Evolutionary conservation across 2,888 invertebrate species (phyloP).

Genomic region (Hypsopygia costalis): DNA sequence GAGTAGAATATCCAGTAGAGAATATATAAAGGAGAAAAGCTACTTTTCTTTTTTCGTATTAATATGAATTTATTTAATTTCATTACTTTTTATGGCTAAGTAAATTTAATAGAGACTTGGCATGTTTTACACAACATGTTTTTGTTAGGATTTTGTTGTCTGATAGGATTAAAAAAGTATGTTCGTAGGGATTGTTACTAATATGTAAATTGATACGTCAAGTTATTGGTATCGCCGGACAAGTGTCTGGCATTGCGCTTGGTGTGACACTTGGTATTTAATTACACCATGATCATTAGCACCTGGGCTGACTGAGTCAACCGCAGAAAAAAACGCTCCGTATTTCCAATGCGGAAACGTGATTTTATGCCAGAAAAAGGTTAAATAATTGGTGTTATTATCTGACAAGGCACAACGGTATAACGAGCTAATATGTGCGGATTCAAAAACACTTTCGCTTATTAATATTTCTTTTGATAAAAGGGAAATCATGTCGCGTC

Average conservation of each 20-base stretch:
- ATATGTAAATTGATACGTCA: neutral
- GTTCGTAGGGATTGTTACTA: neutral
- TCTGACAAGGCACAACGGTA: constrained; percentile 37
- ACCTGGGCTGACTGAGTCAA: constrained; percentile 39
- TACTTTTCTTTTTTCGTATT: too few relatives aligned
- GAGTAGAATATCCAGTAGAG: too few relatives aligned
- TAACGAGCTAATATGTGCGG: constrained; percentile 31
- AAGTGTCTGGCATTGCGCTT: neutral
- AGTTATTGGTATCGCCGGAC: neutral
- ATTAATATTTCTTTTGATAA: constrained; percentile 58
- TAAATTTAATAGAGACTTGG: too few relatives aligned
- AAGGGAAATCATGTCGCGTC: constrained; percentile 61
- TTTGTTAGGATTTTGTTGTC: too few relatives aligned
- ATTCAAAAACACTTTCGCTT: constrained; percentile 53
- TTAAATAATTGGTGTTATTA: constrained; percentile 42
- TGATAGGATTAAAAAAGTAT: neutral
- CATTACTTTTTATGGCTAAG: too few relatives aligned
- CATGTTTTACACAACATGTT: too few relatives aligned
- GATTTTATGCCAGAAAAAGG: constrained; percentile 39
- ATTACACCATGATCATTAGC: constrained; percentile 40
- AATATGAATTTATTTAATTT: too few relatives aligned
- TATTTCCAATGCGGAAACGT: constrained; percentile 44
- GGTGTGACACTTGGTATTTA: constrained; percentile 23
- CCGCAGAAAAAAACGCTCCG: constrained; percentile 22
- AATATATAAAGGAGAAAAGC: too few relatives aligned